These are phyloP conservation scores for Myopa tessellatipennis DNA, from an alignment of 2,888 invertebrate species.

Conservation along the genomic window DNA sequence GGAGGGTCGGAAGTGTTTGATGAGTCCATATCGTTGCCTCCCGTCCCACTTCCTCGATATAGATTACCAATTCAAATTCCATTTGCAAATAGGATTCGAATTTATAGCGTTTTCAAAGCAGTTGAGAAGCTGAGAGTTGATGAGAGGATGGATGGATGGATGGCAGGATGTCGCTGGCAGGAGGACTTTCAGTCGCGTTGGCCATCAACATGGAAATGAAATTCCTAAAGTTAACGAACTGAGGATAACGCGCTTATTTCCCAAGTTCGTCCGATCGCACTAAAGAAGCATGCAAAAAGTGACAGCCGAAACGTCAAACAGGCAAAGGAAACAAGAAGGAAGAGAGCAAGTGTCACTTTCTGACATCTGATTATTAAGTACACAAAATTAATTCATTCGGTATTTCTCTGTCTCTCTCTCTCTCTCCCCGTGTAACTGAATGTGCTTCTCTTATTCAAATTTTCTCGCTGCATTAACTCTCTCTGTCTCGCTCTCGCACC, in stretches of 20 bases:
- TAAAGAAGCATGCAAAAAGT: not conserved
- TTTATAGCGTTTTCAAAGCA: constrained; percentile 17
- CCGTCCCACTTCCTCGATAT: not conserved
- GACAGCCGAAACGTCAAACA: not conserved
- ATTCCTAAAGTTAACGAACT: constrained; percentile 66
- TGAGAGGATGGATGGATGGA: not conserved
- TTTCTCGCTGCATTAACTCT: not conserved
- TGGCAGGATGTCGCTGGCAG: constrained; percentile 1
- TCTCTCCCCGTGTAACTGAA: no score
- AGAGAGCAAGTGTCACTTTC: no score
- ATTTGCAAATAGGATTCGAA: constrained; percentile 33
- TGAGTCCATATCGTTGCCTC: not conserved
- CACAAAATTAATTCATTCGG: no score
- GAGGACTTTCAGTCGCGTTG: constrained; percentile 2
- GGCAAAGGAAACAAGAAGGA: not conserved
- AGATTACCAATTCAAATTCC: constrained; percentile 37
- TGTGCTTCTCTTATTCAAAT: not conserved
- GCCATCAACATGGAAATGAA: constrained; percentile 16
- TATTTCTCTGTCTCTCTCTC: no score
- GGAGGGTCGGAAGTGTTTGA: not conserved
- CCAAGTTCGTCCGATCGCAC: not conserved
- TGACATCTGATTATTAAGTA: no score
- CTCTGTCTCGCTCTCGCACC: constrained; percentile 4
- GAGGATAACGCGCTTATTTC: constrained; percentile 63
- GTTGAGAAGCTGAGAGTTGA: not conserved